These are phyloP conservation scores for Cardinalis cardinalis DNA, from an alignment of 2,113 vertebrate species.

Conservation along the genomic window DNA sequence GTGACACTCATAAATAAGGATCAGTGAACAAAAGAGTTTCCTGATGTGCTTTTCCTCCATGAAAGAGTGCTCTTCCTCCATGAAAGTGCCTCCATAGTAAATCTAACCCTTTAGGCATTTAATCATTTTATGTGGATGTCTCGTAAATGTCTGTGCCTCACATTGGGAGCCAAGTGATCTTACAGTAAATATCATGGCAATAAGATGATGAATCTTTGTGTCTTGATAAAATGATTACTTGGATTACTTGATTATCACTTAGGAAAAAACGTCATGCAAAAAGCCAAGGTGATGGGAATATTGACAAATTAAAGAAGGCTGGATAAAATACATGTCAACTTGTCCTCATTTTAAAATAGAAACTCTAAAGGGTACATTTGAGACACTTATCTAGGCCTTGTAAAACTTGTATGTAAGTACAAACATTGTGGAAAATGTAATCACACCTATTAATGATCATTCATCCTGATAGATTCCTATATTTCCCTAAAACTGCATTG, in stretches of 20 bases:
- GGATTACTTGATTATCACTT: conserved; percentile 7
- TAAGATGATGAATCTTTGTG: conserved; percentile 41
- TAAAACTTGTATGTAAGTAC: not conserved
- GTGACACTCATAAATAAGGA: not conserved
- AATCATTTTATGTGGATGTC: conserved; percentile 18
- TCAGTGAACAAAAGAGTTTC: not conserved
- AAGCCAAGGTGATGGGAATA: not conserved
- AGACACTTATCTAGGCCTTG: not conserved
- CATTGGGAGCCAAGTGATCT: not conserved
- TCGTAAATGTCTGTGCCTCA: conserved; percentile 16
- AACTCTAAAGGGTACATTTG: not conserved
- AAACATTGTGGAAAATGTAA: not conserved
- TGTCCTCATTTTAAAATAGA: not conserved
- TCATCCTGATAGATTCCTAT: not conserved
- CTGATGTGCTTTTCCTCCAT: not conserved
- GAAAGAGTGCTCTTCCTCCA: not conserved
- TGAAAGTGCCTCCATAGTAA: not conserved
- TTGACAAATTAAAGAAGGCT: not conserved
- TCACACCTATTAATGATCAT: not conserved
- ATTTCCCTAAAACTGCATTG: not conserved
- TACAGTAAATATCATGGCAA: conserved; percentile 36
- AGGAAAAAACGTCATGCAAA: not conserved
- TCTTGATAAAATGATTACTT: conserved; percentile 13
- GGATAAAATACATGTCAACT: not conserved
- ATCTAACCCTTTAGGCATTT: not conserved